Conservation (phyloP, 2,888 invertebrate species). For the Congeria kusceri region DNA sequence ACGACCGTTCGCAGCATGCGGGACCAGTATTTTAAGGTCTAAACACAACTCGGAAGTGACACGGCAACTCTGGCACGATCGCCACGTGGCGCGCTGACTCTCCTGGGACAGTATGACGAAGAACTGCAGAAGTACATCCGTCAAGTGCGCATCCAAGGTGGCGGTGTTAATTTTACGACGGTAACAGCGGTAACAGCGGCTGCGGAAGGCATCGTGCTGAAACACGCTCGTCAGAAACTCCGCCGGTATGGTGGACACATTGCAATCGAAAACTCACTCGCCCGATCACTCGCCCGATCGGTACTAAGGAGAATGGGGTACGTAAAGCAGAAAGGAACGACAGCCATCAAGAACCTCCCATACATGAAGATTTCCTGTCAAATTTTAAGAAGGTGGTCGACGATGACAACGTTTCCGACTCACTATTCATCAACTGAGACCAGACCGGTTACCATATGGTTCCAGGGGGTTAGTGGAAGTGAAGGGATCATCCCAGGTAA, state of each 20-base stretch:
- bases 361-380: constrained; percentile 26
- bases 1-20: constrained; percentile 27
- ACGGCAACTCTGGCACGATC: not conserved
- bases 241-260: constrained; percentile 46
- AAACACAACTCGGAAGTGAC: constrained; percentile 4
- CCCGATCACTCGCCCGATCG: constrained; percentile 27
- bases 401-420: constrained; percentile 44
- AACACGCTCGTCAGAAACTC: constrained; percentile 28
- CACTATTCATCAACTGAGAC: constrained; percentile 61
- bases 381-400: constrained; percentile 24
- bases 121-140: constrained; percentile 21
- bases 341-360: constrained; percentile 42
- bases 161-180: constrained; percentile 5
- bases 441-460: constrained; percentile 58
- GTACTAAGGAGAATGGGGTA: constrained; percentile 50
- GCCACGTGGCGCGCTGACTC: constrained; percentile 15
- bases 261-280: constrained; percentile 27
- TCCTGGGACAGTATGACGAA: constrained; percentile 13
- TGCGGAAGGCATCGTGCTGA: constrained; percentile 38
- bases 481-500: constrained; percentile 29
- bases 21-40: constrained; percentile 27
- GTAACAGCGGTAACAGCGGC: constrained; percentile 17
- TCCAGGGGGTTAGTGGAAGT: constrained; percentile 59
- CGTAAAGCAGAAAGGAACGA: constrained; percentile 54
- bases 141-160: constrained; percentile 10